phyloP scores from a whole-genome alignment of 1,140 invertebrate genomes.

The Papilio helenus region DNA sequence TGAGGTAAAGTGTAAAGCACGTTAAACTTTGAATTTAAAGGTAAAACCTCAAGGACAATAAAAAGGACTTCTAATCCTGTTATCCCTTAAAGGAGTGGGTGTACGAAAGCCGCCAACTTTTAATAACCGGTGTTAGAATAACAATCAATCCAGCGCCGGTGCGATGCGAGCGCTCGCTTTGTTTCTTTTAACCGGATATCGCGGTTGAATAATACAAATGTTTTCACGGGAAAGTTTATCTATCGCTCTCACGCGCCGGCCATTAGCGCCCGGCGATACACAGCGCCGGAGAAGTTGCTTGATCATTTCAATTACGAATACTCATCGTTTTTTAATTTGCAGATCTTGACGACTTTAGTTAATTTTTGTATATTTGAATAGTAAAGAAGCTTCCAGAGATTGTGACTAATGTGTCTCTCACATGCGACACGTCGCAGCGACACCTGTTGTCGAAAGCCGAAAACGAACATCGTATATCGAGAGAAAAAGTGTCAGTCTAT shows the following conservation, averaged over 20 bases:
- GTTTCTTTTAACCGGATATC: conserved; percentile 22
- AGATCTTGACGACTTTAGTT: no score
- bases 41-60: no score
- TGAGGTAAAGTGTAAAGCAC: no score
- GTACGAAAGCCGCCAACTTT: conserved; percentile 46
- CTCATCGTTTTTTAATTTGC: no score
- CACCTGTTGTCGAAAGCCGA: conserved; percentile 32
- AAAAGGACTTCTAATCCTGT: no score
- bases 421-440: conserved; percentile 28
- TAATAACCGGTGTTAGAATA: conserved; percentile 59
- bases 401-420: conserved; percentile 20
- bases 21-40: no score
- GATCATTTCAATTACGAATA: neutral
- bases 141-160: conserved; percentile 48
- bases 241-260: neutral
- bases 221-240: conserved; percentile 7
- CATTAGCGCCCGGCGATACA: neutral
- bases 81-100: no score
- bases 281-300: neutral
- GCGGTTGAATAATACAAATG: conserved; percentile 35
- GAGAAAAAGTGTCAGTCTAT: conserved; percentile 29
- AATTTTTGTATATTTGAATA: neutral
- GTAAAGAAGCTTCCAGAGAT: neutral
- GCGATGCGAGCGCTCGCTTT: conserved; percentile 9
- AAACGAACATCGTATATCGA: conserved; percentile 8